Conservation (phyloP, 2,797 vertebrate species). For the Sorex maritimensis region DNA sequence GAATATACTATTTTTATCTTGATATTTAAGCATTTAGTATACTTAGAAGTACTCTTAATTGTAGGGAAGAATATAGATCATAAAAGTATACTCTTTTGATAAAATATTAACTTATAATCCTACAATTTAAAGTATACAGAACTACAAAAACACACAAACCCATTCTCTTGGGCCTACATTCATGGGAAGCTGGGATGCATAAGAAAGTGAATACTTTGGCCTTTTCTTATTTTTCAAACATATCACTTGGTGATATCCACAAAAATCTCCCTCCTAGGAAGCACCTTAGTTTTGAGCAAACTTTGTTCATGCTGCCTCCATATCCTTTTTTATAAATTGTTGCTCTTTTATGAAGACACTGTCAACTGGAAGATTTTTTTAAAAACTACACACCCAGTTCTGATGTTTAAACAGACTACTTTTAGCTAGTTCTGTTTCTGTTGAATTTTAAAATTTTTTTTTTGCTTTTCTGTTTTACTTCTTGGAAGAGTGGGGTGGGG, state of each 20-base stretch:
- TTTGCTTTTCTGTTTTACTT: too few species aligned
- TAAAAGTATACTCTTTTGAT: not conserved
- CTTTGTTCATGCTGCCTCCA: not conserved
- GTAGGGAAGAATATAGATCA: not conserved
- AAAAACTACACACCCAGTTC: not conserved
- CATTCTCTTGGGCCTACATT: not conserved
- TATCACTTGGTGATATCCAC: not conserved
- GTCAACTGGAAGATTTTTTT: not conserved
- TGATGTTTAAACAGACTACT: too few species aligned
- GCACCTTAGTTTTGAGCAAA: not conserved
- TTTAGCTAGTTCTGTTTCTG: not conserved
- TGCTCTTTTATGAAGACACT: not conserved
- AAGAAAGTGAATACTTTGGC: not conserved
- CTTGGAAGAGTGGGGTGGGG: not conserved
- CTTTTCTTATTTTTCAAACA: not conserved
- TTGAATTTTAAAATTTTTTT: too few species aligned
- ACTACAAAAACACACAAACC: not conserved
- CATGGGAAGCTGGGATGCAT: not conserved
- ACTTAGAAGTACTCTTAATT: constrained; percentile 5
- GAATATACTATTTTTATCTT: constrained; percentile 38
- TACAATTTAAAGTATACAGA: constrained; percentile 15
- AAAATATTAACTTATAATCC: not conserved
- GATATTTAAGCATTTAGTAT: not conserved
- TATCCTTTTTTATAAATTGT: constrained; percentile 23
- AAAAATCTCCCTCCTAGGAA: constrained; percentile 25